Percentiles rank a stretch among this genome's conserved stretches.
These are phyloP conservation scores for Caradrina kadenii DNA, from an alignment of 2,888 invertebrate species.

Conservation along the genomic window DNA sequence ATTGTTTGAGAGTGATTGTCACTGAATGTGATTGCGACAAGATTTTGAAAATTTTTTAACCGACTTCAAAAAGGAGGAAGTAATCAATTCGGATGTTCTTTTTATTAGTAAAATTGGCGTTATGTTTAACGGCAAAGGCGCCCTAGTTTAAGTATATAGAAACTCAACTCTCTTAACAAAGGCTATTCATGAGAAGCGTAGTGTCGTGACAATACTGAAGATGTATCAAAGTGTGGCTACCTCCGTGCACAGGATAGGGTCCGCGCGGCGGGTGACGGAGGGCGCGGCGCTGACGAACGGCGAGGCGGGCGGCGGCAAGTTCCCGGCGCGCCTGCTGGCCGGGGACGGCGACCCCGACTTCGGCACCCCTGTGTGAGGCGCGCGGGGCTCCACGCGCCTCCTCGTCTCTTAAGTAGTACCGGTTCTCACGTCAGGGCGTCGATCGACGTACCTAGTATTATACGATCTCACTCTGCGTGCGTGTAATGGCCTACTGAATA, in stretches of 20 bases:
- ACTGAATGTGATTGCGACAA: no score
- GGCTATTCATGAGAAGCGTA: no score
- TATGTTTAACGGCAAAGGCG: no score
- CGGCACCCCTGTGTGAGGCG: slow-evolving; percentile 91
- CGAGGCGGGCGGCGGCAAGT: slow-evolving; percentile 65
- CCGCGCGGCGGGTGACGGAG: slow-evolving; percentile 83
- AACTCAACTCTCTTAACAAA: neutral
- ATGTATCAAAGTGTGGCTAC: neutral
- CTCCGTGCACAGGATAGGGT: slow-evolving; percentile 81
- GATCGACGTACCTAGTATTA: slow-evolving; percentile 52
- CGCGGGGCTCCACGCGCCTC: neutral
- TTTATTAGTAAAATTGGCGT: no score
- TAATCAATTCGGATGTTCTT: no score
- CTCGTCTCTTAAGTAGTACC: neutral
- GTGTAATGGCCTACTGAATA: slow-evolving; percentile 62
- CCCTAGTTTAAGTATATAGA: neutral
- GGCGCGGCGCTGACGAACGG: slow-evolving; percentile 73
- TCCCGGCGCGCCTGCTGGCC: slow-evolving; percentile 74
- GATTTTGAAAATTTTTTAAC: no score
- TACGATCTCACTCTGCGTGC: slow-evolving; percentile 56
- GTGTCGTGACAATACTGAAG: neutral
- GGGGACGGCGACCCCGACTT: slow-evolving; percentile 93
- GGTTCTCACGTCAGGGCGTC: slow-evolving; percentile 14
- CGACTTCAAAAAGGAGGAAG: no score
- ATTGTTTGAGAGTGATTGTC: no score